phyloP scores from a whole-genome alignment of 2,888 invertebrate genomes.

The Yponomeuta plumbellus region DNA sequence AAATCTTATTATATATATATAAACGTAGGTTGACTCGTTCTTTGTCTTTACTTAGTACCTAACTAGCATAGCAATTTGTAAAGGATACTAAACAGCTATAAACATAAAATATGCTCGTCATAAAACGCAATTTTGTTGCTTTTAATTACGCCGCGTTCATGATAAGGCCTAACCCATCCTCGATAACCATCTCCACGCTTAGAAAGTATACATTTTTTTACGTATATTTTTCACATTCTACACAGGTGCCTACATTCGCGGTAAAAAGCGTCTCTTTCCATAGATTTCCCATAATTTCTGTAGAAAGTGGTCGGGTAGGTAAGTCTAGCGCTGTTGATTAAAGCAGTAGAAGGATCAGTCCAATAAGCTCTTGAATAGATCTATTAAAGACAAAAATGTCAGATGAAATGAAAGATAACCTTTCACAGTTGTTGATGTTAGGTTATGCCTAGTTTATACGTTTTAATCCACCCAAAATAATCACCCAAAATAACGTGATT shows the following conservation, averaged over 20 bases:
- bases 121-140: background rate
- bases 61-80: background rate
- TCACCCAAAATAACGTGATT: too few species aligned
- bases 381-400: too few species aligned
- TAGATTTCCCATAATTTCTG: slow-evolving; percentile 59
- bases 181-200: background rate
- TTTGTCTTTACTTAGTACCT: background rate
- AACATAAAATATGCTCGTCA: background rate
- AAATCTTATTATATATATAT: too few species aligned
- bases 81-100: background rate
- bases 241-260: slow-evolving; percentile 19
- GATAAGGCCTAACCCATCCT: background rate
- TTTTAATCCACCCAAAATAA: too few species aligned
- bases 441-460: too few species aligned
- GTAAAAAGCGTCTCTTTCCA: slow-evolving; percentile 43
- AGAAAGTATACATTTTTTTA: background rate
- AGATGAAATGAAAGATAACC: too few species aligned
- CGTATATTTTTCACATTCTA: background rate
- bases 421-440: too few species aligned
- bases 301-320: slow-evolving; percentile 52
- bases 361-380: background rate
- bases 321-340: background rate
- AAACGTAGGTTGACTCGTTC: too few species aligned
- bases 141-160: background rate
- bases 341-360: background rate